phyloP scores from a whole-genome alignment of 1,140 invertebrate species.

The Theocolax elegans region DNA sequence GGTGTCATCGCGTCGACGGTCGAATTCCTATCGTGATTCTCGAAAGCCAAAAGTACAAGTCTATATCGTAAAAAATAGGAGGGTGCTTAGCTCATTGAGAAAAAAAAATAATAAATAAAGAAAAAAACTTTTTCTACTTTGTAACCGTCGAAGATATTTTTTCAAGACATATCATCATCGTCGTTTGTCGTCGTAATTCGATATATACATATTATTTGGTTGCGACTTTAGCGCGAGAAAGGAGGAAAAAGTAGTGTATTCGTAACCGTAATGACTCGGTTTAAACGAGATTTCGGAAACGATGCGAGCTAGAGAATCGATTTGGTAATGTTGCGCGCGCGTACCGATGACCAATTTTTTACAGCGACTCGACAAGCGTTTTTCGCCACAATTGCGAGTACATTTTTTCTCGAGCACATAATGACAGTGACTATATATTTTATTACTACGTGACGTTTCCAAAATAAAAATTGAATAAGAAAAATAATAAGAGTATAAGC shows the following conservation, averaged over 20 bases:
- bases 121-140: slow-evolving; percentile 44
- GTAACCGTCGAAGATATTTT: slow-evolving; percentile 39
- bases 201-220: slow-evolving; percentile 6
- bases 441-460: slow-evolving; percentile 59
- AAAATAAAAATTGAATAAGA: slow-evolving; percentile 19
- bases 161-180: slow-evolving; percentile 41
- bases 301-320: neutral
- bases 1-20: slow-evolving; percentile 27
- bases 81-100: slow-evolving; percentile 49
- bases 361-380: slow-evolving; percentile 31
- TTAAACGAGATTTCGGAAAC: no score
- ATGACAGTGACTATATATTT: slow-evolving; percentile 63
- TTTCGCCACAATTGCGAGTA: slow-evolving; percentile 37
- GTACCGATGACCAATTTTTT: slow-evolving; percentile 50
- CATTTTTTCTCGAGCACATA: slow-evolving; percentile 53
- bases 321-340: slow-evolving; percentile 39
- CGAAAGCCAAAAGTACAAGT: slow-evolving; percentile 56
- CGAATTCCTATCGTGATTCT: slow-evolving; percentile 46
- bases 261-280: no score
- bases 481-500: slow-evolving; percentile 55
- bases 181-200: slow-evolving; percentile 19
- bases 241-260: neutral
- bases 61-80: slow-evolving; percentile 41
- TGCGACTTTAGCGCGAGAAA: neutral
- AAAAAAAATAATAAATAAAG: slow-evolving; percentile 39